phyloP scores from a whole-genome alignment of 2,888 invertebrate genomes.

The Tuta absoluta region DNA sequence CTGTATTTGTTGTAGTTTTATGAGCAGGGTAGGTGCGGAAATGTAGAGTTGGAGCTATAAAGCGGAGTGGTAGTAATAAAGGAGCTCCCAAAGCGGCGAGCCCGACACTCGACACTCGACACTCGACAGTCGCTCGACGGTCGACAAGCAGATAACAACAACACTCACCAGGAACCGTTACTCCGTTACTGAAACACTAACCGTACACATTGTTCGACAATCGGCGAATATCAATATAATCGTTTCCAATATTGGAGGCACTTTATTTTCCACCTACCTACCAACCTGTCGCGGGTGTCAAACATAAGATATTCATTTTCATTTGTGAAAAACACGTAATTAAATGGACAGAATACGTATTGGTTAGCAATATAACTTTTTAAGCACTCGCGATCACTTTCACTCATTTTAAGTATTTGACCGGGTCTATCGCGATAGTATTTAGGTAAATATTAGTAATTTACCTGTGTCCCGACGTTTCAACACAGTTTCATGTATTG shows the following conservation, averaged over 20 bases:
- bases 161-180: not conserved
- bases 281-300: not conserved
- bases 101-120: not conserved
- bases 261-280: not conserved
- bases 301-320: not conserved
- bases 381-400: too few relatives aligned
- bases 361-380: too few relatives aligned
- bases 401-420: too few relatives aligned
- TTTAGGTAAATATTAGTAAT: too few relatives aligned
- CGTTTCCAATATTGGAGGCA: not conserved
- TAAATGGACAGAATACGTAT: too few relatives aligned
- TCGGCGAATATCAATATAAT: not conserved
- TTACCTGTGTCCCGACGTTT: too few relatives aligned
- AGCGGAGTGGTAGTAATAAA: conserved; percentile 14
- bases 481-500: too few relatives aligned
- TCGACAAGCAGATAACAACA: not conserved
- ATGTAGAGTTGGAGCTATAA: conserved; percentile 2
- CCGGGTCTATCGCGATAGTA: too few relatives aligned
- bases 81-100: not conserved
- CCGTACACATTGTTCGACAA: not conserved
- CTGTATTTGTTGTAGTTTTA: not conserved
- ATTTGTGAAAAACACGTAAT: too few relatives aligned
- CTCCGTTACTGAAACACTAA: not conserved
- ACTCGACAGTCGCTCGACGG: too few relatives aligned
- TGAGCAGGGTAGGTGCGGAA: not conserved